Evolutionary conservation across 23 tunicate species (phyloP).

Genomic region (Styela clava): DNA sequence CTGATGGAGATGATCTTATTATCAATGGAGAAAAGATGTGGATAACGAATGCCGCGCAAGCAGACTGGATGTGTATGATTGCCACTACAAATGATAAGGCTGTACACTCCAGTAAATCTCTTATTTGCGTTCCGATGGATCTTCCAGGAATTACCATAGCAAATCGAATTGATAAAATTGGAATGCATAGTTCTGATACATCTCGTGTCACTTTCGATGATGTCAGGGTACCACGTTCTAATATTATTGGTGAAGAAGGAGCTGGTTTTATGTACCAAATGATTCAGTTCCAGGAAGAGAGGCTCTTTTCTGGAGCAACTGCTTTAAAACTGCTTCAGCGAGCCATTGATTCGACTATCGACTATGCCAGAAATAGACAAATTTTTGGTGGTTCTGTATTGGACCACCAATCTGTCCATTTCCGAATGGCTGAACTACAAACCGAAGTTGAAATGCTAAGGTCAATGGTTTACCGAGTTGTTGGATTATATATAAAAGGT

Average conservation of each 20-base stretch:
- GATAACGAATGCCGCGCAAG: conserved; percentile 92
- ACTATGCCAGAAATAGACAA: conserved; percentile 68
- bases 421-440: conserved; percentile 86
- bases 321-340: conserved; percentile 30
- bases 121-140: conserved; percentile 94
- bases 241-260: conserved; percentile 94
- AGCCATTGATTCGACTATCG: conserved; percentile 67
- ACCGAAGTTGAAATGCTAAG: conserved; percentile 83
- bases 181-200: conserved; percentile 90
- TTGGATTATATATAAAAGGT: conserved; percentile 79
- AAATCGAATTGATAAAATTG: conserved; percentile 74
- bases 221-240: conserved; percentile 84
- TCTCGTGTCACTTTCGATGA: conserved; percentile 79
- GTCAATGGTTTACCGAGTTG: conserved; percentile 70
- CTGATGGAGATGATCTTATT: conserved; percentile 85
- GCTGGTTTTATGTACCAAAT: conserved; percentile 94
- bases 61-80: conserved; percentile 96
- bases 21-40: conserved; percentile 99
- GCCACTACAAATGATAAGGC: conserved; percentile 77
- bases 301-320: conserved; percentile 51
- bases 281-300: conserved; percentile 94
- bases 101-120: conserved; percentile 75
- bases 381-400: conserved; percentile 85
- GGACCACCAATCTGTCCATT: conserved; percentile 91
- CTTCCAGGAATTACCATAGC: conserved; percentile 80